phyloP scores from a whole-genome alignment of 1,140 invertebrate genomes.

The Stegodyphus dumicola region DNA sequence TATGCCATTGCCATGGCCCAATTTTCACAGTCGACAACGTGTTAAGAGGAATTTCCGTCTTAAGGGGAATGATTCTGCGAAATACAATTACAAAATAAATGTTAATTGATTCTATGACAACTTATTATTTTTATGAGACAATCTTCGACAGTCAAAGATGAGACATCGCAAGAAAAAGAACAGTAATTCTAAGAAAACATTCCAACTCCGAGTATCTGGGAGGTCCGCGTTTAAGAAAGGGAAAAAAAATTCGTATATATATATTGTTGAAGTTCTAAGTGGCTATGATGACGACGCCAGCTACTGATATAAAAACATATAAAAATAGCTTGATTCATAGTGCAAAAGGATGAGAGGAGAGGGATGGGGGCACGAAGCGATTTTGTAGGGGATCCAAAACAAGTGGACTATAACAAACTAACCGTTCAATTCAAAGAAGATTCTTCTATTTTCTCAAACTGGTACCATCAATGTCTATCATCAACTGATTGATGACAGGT shows the following conservation, averaged over 20 bases:
- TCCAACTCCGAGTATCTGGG: not conserved
- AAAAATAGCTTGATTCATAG: constrained; percentile 13
- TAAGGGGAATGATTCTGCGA: no score
- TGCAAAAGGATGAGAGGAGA: not conserved
- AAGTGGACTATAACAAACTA: constrained; percentile 50
- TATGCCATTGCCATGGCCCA: no score
- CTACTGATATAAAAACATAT: constrained; percentile 27
- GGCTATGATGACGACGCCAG: no score
- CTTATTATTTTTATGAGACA: no score
- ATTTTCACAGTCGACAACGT: no score
- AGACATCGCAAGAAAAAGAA: not conserved
- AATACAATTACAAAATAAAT: no score
- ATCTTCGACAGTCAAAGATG: no score
- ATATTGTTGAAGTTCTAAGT: not conserved
- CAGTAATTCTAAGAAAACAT: not conserved
- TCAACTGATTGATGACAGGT: constrained; percentile 56
- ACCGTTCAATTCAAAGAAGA: constrained; percentile 29
- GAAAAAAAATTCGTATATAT: not conserved
- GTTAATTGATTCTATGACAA: no score
- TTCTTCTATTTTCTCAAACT: not conserved
- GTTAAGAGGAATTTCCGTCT: no score
- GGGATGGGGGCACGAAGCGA: not conserved
- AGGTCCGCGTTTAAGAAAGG: not conserved
- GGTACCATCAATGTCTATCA: constrained; percentile 53
- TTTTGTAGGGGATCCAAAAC: not conserved